Base-by-base conservation (phyloP, 2,113 vertebrate genomes). In the Pygoscelis antarcticus region DNA sequence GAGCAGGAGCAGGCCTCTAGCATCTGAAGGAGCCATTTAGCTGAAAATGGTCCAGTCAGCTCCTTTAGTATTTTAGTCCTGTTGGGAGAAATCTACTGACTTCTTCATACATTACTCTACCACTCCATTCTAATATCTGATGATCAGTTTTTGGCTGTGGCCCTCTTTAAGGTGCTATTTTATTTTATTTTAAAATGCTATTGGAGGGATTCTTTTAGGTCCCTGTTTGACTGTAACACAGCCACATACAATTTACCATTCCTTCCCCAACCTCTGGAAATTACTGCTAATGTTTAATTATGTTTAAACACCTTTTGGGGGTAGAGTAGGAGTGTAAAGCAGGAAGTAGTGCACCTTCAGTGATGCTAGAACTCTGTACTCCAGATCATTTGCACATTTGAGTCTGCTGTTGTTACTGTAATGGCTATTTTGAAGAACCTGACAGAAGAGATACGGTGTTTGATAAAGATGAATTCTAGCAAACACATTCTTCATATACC, bases 1-100 rank as follows among this genome's bases (percentile, higher is more conserved):
- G 98, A 99, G 52, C 97, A 98, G 47, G 98, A 98, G 83, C 98
- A 93, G 87, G 66, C 77, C 2, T 89, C 94, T 29, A 34, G 88
- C 57, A 95, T 93, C 62, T 97, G 96, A 98, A 80, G 83, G 74
- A 61, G 71, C 79, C 52, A 4, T 23, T 46, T n/a, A 84, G 78
- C 93, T 90, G 72, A 57, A 78, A 89, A 81, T 18, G 74, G 85
- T 61, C 85, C 62, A 46, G 3, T 55, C 49, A 62, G 85, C 66
- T 87, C 52, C 65, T 68, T 76, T n/a, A 44, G n/a, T 47, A 15
- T 91, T 92, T 54, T n/a, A 79, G 55, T 90, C 90, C 83, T 60
- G 26, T 57, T 69, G 60, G 54, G 79, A 93, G 51, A 87, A 91
- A 90, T 80, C 42, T 84, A 32, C 83, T 84, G 51, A 44, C 90